These are phyloP conservation scores for Lophotis ruficrista DNA, from an alignment of 2,113 vertebrate species.

Conservation along the genomic window DNA sequence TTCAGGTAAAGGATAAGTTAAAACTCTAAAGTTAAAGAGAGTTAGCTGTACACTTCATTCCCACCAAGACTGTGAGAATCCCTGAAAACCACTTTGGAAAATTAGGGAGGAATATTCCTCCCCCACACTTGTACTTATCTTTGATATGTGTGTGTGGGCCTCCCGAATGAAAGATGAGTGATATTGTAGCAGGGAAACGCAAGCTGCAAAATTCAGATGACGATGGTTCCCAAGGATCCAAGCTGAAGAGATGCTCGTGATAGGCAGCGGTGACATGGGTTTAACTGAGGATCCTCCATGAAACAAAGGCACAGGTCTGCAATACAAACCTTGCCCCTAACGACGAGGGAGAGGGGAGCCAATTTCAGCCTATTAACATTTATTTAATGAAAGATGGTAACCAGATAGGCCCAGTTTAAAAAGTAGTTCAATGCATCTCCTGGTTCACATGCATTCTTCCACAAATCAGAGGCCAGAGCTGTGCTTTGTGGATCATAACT, in stretches of 20 bases:
- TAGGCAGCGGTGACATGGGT: not conserved
- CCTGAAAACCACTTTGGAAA: not conserved
- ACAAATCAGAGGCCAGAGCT: not conserved
- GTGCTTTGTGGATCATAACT: not conserved
- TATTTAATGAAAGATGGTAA: conserved; percentile 5
- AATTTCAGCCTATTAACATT: not conserved
- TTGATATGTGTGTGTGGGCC: not conserved
- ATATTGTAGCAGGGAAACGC: not conserved
- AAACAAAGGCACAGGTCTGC: not conserved
- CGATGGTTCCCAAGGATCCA: not conserved
- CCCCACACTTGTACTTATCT: not conserved
- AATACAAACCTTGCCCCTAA: not conserved
- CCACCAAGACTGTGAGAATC: not conserved
- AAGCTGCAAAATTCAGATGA: not conserved
- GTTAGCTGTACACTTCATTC: not conserved
- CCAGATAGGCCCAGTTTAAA: not conserved
- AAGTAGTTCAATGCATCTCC: not conserved
- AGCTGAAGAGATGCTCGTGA: not conserved
- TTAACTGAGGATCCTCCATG: not conserved
- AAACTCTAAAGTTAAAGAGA: not conserved
- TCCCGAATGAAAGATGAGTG: not conserved
- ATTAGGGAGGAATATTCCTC: conserved; percentile 35
- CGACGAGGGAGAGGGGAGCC: accelerated
- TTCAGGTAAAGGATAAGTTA: not conserved
- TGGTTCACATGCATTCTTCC: not conserved